Conservation (phyloP, 1,140 invertebrate genomes). For the Linepithema humile region DNA sequence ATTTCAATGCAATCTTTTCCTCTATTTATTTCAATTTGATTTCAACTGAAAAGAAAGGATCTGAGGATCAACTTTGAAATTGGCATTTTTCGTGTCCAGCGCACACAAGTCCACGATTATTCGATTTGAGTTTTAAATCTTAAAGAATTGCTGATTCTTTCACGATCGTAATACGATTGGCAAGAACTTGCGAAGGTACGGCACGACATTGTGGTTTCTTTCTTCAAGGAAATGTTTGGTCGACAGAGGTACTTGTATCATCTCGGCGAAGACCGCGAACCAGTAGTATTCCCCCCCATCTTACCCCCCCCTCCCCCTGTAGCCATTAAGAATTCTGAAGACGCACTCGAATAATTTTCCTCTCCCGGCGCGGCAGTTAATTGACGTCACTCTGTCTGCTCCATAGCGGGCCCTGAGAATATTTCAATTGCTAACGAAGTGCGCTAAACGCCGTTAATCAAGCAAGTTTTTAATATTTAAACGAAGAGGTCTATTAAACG, state of each 20-base stretch:
- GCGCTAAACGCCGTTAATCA: slow-evolving; percentile 52
- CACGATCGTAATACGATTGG: background rate
- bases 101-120: slow-evolving; percentile 1
- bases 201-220: background rate
- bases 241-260: slow-evolving; percentile 36
- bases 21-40: no score
- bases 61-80: no score
- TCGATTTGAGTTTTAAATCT: background rate
- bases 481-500: slow-evolving; percentile 36
- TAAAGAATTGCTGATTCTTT: slow-evolving; percentile 5
- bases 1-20: no score
- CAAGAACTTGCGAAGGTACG: background rate
- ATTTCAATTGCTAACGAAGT: slow-evolving; percentile 63
- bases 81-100: background rate
- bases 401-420: slow-evolving; percentile 14
- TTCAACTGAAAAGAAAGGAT: no score
- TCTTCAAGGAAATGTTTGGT: background rate
- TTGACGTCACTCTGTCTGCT: slow-evolving; percentile 33
- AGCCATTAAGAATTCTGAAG: slow-evolving; percentile 48
- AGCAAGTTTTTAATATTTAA: slow-evolving; percentile 57
- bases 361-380: slow-evolving; percentile 10
- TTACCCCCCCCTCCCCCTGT: background rate
- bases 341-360: slow-evolving; percentile 37
- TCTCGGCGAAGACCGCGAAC: background rate
- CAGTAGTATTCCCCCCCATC: no score